Evolutionary conservation across 2,113 vertebrate genomes (phyloP).

Genomic region (Apteryx owenii): DNA sequence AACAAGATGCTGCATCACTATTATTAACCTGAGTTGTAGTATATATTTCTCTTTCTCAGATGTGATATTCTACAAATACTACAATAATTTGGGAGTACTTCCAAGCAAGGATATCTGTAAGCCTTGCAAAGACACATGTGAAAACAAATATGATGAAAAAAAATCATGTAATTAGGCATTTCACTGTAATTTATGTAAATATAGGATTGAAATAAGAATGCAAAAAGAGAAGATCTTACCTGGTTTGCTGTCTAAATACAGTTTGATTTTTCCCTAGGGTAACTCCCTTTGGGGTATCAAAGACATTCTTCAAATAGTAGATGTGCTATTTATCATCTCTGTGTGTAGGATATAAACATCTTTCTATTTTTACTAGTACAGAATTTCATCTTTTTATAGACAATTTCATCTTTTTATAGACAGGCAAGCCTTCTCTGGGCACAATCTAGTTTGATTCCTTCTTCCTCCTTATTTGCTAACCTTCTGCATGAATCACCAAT

Average conservation of each 20-base stretch:
- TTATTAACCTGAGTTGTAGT: not conserved
- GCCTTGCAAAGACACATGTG: not conserved
- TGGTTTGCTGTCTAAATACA: not conserved
- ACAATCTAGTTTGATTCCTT: not conserved
- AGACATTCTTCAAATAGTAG: not conserved
- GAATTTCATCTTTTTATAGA: not conserved
- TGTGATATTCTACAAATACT: not conserved
- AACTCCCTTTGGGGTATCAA: not conserved
- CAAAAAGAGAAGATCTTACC: not conserved
- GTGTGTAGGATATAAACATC: not conserved
- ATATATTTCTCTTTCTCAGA: not conserved
- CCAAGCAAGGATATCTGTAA: not conserved
- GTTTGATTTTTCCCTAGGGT: not conserved
- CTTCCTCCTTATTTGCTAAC: not conserved
- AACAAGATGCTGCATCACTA: not conserved
- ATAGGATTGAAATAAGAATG: not conserved
- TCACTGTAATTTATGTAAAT: not conserved
- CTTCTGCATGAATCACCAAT: not conserved
- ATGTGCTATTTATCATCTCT: not conserved
- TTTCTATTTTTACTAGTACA: not conserved
- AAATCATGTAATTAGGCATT: not conserved
- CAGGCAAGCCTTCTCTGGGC: not conserved
- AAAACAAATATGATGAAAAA: slow-evolving; percentile 11
- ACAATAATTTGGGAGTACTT: not conserved
- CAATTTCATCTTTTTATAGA: not conserved